Base-by-base conservation (phyloP, 1,140 invertebrate species). In the Heliconius melpomene region DNA sequence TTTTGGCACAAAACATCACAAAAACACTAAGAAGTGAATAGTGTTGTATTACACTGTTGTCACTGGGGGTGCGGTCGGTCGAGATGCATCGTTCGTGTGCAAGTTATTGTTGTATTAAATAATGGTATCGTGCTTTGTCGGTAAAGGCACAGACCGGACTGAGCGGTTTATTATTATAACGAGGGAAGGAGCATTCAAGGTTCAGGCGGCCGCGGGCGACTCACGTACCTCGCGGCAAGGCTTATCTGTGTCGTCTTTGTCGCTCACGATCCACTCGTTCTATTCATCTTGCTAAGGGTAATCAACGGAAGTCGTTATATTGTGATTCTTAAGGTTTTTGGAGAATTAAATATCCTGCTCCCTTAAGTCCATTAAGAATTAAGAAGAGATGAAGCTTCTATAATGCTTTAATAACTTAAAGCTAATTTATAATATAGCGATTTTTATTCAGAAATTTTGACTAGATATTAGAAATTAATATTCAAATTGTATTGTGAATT, bases 161-260 rank as follows among this genome's bases (percentile, higher is more conserved):
- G 92, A 93, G 87, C 87, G 88, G 85, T 91, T 90, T 91, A 91
- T 92, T 93, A 91, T 94, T 92, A 88, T 92, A 90, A 87, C 84
- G 88, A 88, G 89, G 90, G 87, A 93, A 91, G 92, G 92, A 92
- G 88, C 86, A 88, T 85, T 91, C 92, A 93, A 94, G 92, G 91
- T 92, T 89, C 86, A 81, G 83, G 77, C 87, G 88, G 86, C 88
- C 89, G 89, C 91, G 88, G 89, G 82, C 87, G 82, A 82, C 86
- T 81, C 91, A 92, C 91, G 89, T 91, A 90, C 77, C 87, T 85
- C 90, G 88, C 89, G 89, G 79, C 89, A 86, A 89, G 88, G 87
- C 89, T 94, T 93, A 94, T 94, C 92, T 91, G 85, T 85, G 88
- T 82, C 82, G 89, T 84, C 86, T 92, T 91, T 91, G 90, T 91